phyloP scores from a whole-genome alignment of 1,140 invertebrate species.

The Bombyx mori region DNA sequence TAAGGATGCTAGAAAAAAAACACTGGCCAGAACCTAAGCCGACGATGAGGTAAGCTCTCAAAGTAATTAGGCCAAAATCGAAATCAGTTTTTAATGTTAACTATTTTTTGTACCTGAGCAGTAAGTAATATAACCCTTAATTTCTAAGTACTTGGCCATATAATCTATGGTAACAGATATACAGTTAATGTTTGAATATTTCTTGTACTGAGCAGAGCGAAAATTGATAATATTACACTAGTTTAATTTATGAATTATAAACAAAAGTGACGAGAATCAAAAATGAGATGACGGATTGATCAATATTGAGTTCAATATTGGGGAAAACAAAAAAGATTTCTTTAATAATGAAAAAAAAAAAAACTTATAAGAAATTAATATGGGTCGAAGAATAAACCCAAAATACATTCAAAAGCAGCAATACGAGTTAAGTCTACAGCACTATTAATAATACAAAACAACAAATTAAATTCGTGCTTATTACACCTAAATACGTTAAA shows the following conservation, averaged over 20 bases:
- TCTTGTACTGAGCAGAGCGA: slow-evolving; percentile 55
- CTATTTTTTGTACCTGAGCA: slow-evolving; percentile 41
- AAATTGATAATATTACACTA: slow-evolving; percentile 11
- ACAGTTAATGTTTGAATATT: slow-evolving; percentile 29
- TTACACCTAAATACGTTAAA: slow-evolving; percentile 55
- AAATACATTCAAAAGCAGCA: too few relatives aligned
- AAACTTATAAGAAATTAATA: slow-evolving; percentile 44
- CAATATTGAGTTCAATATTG: slow-evolving; percentile 12
- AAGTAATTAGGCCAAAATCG: slow-evolving; percentile 43
- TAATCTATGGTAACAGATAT: slow-evolving; percentile 62
- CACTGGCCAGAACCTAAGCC: slow-evolving; percentile 49
- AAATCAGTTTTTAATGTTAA: slow-evolving; percentile 25
- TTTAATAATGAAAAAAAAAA: slow-evolving; percentile 11
- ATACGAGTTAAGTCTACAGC: slow-evolving; percentile 28
- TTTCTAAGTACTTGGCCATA: slow-evolving; percentile 63
- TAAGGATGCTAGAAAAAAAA: slow-evolving; percentile 22
- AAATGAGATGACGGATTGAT: not conserved
- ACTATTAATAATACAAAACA: slow-evolving; percentile 63
- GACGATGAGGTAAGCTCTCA: slow-evolving; percentile 29
- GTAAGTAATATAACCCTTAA: slow-evolving; percentile 12
- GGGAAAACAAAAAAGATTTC: not conserved
- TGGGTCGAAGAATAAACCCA: not conserved
- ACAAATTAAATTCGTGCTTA: slow-evolving; percentile 68
- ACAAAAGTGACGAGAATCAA: too few relatives aligned
- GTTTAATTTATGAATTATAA: too few relatives aligned